Base-by-base conservation (phyloP, 2,797 vertebrate species). In the Clarias pachynema region DNA sequence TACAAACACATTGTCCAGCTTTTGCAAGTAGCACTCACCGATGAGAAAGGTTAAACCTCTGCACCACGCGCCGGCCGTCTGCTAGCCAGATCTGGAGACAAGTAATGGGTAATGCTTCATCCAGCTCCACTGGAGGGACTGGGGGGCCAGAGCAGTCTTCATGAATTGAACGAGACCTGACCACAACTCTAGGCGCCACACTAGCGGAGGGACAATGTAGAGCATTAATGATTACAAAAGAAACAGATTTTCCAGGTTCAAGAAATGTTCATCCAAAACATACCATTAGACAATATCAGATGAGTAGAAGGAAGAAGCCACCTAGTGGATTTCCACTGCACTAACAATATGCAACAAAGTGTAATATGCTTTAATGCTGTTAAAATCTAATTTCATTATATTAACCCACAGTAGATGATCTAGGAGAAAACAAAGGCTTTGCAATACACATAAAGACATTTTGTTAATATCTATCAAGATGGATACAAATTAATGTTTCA, bases 81-180 rank as follows among this genome's bases (percentile, higher is more conserved):
- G 96, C 96, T 94, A 99, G 93, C 97, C 98, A 99, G 89, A 99
- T 98, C 95, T 98, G 97, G 88, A 99, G 88, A 37, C 93, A 97
- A 87, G 97, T 99, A 83, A 97, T 88, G 3, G 97, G 97, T 85
- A 99, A 96, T 91, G 94, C 86, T 89, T 95, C 94, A 92, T 96
- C 96, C 91, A 99, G 92, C 85, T 95, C 95, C 89, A 99, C 96
- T 91, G 94, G 89, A 85, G 96, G 96, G 88, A 96, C 92, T 87
- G 94, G 95, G 91, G 90, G 92, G 91, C 93, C 96, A 89, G 94
- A 92, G 91, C 94, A 94, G 62, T 95, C 95, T 77, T 96, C 96
- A 68, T 95, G 94, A 88, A 92, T 93, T 86, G 95, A 96, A 79
- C 93, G 94, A 83, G 95, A 96, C 94, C 97, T 95, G 91, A 94